Evolutionary conservation across 1,140 invertebrate genomes (phyloP), one percentile per base, ranked within the genome.

Genomic region (Procambarus clarkii): DNA sequence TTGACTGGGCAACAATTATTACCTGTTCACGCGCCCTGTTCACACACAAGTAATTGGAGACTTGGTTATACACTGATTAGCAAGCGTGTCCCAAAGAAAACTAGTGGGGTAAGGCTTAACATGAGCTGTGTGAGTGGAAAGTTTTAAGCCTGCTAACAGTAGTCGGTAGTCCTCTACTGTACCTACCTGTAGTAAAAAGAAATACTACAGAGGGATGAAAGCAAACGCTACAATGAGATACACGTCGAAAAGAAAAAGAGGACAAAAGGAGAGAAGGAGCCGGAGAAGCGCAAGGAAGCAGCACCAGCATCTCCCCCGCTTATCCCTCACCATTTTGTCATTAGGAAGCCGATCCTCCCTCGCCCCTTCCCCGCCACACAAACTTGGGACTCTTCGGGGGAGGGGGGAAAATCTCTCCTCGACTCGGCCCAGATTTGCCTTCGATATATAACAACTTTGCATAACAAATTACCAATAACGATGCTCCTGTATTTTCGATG

Each of bases 361-460:
- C 64, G 21, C 69, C 69, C 24, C 24, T 54, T 54, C 13, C 13
- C n/a, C 11, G n/a, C 69, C 69, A 34, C n/a, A 34, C 69, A 74
- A 74, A 74, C 69, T 74, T 74, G 11, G 69, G 8, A 74, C 69
- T 74, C 69, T 74, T 74, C 8, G 15, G 69, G 69, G 13, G 11
- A 54, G 50, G 50, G 50, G 50, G 11, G 50, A 34, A 34, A 74
- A 74, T 74, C n/a, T 74, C 24, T 74, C n/a, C 69, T 13, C n/a
- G 69, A 74, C 69, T 74, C 69, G 24, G 69, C 69, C 69, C 69
- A 74, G 69, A 74, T 74, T 74, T 74, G n/a, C 69, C 69, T 74
- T 74, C 69, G 69, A 74, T 74, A 74, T 74, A 74, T 74, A 74
- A 74, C 69, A 74, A 74, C 69, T 74, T 74, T 74, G 69, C 69